Percentiles rank a stretch among this genome's conserved stretches.
Conservation (phyloP, 2,113 vertebrate species). For the Syngnathus floridae region DNA sequence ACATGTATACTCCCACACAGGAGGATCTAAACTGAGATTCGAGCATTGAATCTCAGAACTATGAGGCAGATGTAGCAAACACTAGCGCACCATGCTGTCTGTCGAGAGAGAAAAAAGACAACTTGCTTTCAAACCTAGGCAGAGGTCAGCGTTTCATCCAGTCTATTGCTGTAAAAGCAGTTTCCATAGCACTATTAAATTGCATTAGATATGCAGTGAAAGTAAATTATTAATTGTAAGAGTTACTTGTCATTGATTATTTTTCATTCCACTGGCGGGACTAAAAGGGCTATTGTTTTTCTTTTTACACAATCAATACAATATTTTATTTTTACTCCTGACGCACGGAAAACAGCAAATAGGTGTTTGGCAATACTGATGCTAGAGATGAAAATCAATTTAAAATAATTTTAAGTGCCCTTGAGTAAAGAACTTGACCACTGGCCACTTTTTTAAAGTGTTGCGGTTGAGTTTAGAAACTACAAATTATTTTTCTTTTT, state of each 20-base stretch:
- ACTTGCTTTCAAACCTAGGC: not conserved
- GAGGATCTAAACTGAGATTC: too few species aligned
- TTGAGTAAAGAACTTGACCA: slow-evolving; percentile 9
- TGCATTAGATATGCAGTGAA: not conserved
- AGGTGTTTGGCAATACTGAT: not conserved
- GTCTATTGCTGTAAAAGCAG: not conserved
- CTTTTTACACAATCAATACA: not conserved
- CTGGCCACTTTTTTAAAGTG: not conserved
- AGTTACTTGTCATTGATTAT: not conserved
- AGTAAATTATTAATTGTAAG: not conserved
- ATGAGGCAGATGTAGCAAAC: not conserved
- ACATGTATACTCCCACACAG: too few species aligned
- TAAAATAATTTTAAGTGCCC: slow-evolving; percentile 10
- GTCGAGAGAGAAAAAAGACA: not conserved
- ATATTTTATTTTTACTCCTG: not conserved
- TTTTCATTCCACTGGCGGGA: not conserved
- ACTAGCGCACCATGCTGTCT: not conserved
- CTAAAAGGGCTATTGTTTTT: not conserved
- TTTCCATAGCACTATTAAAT: not conserved
- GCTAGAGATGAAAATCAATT: not conserved
- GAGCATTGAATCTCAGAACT: too few species aligned
- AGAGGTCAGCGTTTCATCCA: not conserved
- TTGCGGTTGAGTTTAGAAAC: not conserved
- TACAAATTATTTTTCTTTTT: slow-evolving; percentile 12
- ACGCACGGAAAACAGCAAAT: not conserved